phyloP scores from a whole-genome alignment of 2,888 invertebrate genomes.

The Acronicta leporina region DNA sequence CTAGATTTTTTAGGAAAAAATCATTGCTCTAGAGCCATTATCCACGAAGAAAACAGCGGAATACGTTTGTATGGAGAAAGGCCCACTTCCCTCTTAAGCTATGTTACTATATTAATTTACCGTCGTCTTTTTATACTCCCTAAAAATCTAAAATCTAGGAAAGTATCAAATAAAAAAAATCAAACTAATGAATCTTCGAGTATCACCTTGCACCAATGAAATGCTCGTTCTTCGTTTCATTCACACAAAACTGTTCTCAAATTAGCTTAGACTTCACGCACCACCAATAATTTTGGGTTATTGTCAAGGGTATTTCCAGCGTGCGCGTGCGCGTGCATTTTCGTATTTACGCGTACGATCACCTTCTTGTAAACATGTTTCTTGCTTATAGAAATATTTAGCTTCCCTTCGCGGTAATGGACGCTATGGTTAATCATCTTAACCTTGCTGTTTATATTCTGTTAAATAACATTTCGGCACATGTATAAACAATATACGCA shows the following conservation, averaged over 20 bases:
- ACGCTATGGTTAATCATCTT: conserved; percentile 50
- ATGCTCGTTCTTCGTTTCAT: neutral
- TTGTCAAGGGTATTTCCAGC: conserved; percentile 51
- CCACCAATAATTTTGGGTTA: conserved; percentile 42
- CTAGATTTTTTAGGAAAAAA: too few species aligned
- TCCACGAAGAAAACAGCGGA: too few species aligned
- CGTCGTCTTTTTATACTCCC: neutral
- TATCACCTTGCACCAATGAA: neutral
- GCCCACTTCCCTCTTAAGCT: too few species aligned
- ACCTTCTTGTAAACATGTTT: conserved; percentile 61
- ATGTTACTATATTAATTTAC: too few species aligned
- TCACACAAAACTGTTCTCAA: conserved; percentile 16
- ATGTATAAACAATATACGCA: conserved; percentile 50
- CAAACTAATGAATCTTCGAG: neutral
- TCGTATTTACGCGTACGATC: conserved; percentile 48
- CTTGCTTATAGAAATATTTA: conserved; percentile 58
- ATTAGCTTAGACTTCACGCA: conserved; percentile 25
- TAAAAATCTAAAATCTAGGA: neutral
- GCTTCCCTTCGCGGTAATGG: conserved; percentile 47
- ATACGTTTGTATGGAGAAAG: too few species aligned
- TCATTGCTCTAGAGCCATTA: too few species aligned
- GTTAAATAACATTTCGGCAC: conserved; percentile 56
- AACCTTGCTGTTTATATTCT: conserved; percentile 46
- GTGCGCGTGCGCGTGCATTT: conserved; percentile 21
- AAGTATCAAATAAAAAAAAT: neutral